phyloP scores from a whole-genome alignment of 2,797 vertebrate genomes.

The Gymnopithys bicolor region DNA sequence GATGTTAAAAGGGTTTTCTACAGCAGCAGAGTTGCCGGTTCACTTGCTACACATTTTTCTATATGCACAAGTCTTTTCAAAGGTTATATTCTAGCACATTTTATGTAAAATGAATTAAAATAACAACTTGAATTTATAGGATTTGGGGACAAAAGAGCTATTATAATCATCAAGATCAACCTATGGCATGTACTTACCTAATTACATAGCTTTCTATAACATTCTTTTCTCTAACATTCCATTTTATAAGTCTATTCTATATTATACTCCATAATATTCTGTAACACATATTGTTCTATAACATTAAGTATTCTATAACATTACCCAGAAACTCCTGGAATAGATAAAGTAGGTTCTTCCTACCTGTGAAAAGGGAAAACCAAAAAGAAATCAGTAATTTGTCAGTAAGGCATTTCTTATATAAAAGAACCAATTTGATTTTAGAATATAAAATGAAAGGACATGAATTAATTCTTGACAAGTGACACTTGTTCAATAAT shows the following conservation, averaged over 20 bases:
- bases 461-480: not conserved
- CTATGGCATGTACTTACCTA: not conserved
- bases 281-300: not conserved
- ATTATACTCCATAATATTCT: not conserved
- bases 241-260: too few species aligned
- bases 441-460: not conserved
- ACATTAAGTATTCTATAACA: not conserved
- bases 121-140: not conserved
- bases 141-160: not conserved
- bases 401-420: not conserved
- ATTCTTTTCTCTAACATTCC: not conserved
- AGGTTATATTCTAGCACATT: not conserved
- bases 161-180: not conserved
- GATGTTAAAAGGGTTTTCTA: not conserved
- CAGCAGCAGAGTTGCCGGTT: not conserved
- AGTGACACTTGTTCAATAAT: not conserved
- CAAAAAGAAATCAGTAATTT: not conserved
- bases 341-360: not conserved
- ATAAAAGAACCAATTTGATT: not conserved
- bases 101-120: not conserved
- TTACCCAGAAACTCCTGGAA: not conserved
- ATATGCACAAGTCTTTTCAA: not conserved
- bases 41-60: not conserved
- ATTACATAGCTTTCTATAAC: not conserved
- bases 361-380: not conserved